Conservation (phyloP, 2,797 vertebrate species). For the Lagodon rhomboides region DNA sequence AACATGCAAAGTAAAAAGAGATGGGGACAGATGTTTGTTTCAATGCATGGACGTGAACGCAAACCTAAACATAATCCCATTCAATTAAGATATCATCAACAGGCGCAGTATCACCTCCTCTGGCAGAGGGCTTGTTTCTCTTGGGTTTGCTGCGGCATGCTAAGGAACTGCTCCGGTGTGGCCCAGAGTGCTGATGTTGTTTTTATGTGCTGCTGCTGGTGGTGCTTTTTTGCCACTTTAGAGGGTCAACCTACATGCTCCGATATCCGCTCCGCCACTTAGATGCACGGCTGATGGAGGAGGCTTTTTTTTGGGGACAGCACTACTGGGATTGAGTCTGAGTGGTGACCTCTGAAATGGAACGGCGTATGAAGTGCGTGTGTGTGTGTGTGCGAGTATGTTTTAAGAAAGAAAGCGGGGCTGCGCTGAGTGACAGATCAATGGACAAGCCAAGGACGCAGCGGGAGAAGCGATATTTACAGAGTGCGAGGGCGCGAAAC, state of each 20-base stretch:
- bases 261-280: slow-evolving; percentile 68
- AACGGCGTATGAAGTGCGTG: slow-evolving; percentile 34
- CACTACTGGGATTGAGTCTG: slow-evolving; percentile 69
- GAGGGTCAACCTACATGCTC: slow-evolving; percentile 67
- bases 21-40: slow-evolving; percentile 39
- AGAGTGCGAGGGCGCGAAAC: slow-evolving; percentile 23
- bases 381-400: slow-evolving; percentile 12
- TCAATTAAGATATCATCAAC: slow-evolving; percentile 25
- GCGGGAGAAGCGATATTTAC: slow-evolving; percentile 52
- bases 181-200: slow-evolving; percentile 65
- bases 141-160: slow-evolving; percentile 17
- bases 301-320: slow-evolving; percentile 76
- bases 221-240: slow-evolving; percentile 71
- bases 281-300: slow-evolving; percentile 67
- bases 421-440: slow-evolving; percentile 66
- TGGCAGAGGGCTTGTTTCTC: slow-evolving; percentile 22
- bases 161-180: slow-evolving; percentile 47
- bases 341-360: slow-evolving; percentile 74
- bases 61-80: not conserved
- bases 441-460: slow-evolving; percentile 41
- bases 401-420: slow-evolving; percentile 57
- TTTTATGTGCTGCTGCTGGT: slow-evolving; percentile 55
- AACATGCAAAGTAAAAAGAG: slow-evolving; percentile 25
- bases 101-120: not conserved
- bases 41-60: not conserved